phyloP scores from a whole-genome alignment of 2,797 vertebrate species.

The Pachyuromys duprasi region DNA sequence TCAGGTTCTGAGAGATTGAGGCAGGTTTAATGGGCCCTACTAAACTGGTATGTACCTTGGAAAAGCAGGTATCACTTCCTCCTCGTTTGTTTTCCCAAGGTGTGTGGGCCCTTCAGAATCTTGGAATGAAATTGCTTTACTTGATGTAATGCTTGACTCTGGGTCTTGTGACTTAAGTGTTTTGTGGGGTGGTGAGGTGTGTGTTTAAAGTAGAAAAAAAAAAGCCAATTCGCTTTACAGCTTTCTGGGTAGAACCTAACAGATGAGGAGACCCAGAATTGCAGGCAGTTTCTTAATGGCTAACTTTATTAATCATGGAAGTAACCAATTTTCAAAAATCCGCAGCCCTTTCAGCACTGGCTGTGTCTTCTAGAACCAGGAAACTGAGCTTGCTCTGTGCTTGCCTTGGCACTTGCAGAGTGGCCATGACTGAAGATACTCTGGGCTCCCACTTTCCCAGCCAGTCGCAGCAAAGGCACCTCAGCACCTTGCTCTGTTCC shows the following conservation, averaged over 20 bases:
- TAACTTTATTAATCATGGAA: slow-evolving; percentile 56
- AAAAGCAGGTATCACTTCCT: slow-evolving; percentile 21
- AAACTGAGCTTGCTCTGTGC: background rate
- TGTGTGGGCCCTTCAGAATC: slow-evolving; percentile 49
- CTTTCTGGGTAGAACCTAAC: slow-evolving; percentile 1
- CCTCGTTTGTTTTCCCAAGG: slow-evolving; percentile 61
- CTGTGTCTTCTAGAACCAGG: slow-evolving; percentile 26
- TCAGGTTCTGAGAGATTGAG: slow-evolving; percentile 15
- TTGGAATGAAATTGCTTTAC: slow-evolving; percentile 47
- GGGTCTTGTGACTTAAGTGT: slow-evolving; percentile 32
- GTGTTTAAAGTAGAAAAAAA: slow-evolving; percentile 9
- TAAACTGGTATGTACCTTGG: slow-evolving; percentile 48
- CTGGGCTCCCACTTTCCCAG: background rate
- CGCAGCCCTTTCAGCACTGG: background rate
- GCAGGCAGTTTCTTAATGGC: background rate
- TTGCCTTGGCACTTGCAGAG: background rate
- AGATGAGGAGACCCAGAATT: background rate
- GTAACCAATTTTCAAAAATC: slow-evolving; percentile 21
- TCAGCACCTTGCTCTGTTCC: slow-evolving; percentile 14
- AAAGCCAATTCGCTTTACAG: background rate
- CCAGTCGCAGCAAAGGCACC: background rate
- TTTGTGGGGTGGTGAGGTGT: background rate
- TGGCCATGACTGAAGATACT: background rate
- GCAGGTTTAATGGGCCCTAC: slow-evolving; percentile 41
- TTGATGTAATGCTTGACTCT: slow-evolving; percentile 42